Evolutionary conservation across 2,113 vertebrate genomes (phyloP).

Genomic region (Neoarius graeffei): DNA sequence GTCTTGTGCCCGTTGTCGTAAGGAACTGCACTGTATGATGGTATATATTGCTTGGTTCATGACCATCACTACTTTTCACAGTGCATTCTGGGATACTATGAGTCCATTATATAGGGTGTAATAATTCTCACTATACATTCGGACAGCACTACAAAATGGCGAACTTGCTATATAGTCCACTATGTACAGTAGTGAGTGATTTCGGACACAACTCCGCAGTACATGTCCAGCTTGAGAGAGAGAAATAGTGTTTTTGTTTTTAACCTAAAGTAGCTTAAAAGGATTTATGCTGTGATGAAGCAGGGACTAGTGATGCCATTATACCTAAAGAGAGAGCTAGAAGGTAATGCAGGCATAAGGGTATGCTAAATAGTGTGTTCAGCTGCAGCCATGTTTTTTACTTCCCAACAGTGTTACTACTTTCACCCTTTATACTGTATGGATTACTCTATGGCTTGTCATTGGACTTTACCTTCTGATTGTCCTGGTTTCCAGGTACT

Average conservation of each 20-base stretch:
- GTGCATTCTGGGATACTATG: too few species aligned
- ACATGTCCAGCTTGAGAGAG: not conserved
- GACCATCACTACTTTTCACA: too few species aligned
- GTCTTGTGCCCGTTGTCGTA: too few species aligned
- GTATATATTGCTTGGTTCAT: too few species aligned
- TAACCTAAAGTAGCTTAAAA: not conserved
- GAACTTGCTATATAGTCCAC: too few species aligned
- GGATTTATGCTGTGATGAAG: not conserved
- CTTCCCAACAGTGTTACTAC: not conserved
- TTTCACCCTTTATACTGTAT: not conserved
- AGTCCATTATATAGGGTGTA: too few species aligned
- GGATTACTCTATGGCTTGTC: not conserved
- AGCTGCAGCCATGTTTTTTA: not conserved
- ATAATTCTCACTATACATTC: too few species aligned
- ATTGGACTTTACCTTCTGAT: not conserved
- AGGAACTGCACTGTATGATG: too few species aligned
- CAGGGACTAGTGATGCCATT: not conserved
- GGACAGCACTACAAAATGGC: too few species aligned
- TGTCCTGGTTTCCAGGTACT: constrained; percentile 73
- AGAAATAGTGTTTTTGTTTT: not conserved
- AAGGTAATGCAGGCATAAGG: not conserved
- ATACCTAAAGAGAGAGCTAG: not conserved
- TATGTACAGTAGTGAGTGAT: too few species aligned
- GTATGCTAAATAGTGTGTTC: not conserved
- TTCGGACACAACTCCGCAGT: not conserved